A percentile compares a stretch with the other conserved stretches of the same genome.
Conservation (phyloP, 2,797 vertebrate genomes). For the Thamnophis elegans region DNA sequence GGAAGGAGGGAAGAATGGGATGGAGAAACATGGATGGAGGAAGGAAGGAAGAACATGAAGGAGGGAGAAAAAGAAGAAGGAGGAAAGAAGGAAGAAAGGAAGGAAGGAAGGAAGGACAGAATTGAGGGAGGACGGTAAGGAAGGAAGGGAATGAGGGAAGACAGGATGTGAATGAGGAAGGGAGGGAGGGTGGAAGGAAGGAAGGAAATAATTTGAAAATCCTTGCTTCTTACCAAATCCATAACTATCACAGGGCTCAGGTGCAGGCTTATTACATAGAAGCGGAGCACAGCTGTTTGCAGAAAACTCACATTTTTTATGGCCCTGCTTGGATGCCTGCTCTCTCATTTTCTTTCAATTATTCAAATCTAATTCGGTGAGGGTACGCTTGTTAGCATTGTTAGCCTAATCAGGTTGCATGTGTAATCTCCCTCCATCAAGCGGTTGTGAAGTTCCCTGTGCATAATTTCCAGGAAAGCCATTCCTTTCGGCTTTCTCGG, state of each 20-base stretch:
- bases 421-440: neutral
- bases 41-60: too few species aligned
- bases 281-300: neutral
- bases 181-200: neutral
- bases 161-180: neutral
- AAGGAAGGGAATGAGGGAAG: too few species aligned
- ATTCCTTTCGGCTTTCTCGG: neutral
- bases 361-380: neutral
- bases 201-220: neutral
- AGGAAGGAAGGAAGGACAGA: too few species aligned
- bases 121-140: too few species aligned
- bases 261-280: neutral
- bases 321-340: neutral
- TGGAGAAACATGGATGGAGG: too few species aligned
- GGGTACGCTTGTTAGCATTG: neutral
- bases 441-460: neutral
- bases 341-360: slow-evolving; percentile 22
- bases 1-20: too few species aligned
- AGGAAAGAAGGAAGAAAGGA: too few species aligned
- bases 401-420: neutral
- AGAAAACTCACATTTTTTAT: neutral
- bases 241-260: neutral
- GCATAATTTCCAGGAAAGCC: neutral
- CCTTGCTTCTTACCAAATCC: too few species aligned
- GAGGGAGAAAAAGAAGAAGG: too few species aligned